Conservation (phyloP, 2,113 vertebrate genomes). For the Antechinus stuartii region DNA sequence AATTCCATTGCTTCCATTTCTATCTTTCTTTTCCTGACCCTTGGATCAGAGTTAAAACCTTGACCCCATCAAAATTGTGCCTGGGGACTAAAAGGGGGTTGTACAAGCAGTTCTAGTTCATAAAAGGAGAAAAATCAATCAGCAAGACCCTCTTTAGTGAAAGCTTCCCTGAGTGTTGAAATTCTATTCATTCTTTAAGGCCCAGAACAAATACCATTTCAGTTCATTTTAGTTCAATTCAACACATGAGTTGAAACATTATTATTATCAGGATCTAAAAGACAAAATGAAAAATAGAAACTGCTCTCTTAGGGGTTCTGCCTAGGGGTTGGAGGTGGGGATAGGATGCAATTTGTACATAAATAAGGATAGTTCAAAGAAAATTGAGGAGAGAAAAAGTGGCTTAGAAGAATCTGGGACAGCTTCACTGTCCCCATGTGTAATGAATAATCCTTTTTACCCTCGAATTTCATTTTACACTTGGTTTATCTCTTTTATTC, state of each 20-base stretch:
- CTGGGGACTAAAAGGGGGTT: background rate
- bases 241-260: background rate
- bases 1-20: background rate
- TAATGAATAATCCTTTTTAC: background rate
- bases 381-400: background rate
- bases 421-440: background rate
- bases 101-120: background rate
- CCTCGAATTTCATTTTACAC: background rate
- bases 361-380: background rate
- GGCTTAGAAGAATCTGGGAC: background rate
- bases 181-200: background rate
- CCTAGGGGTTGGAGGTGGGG: background rate
- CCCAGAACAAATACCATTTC: background rate
- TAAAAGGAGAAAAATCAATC: background rate
- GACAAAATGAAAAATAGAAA: background rate
- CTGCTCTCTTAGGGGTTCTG: background rate
- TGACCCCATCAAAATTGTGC: background rate
- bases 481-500: background rate
- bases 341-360: background rate
- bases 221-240: background rate
- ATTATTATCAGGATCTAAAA: background rate
- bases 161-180: background rate
- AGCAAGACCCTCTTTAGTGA: background rate
- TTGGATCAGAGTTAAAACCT: background rate
- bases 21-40: background rate